phyloP scores from a whole-genome alignment of 1,140 invertebrate genomes.

The Diachasma alloeum region DNA sequence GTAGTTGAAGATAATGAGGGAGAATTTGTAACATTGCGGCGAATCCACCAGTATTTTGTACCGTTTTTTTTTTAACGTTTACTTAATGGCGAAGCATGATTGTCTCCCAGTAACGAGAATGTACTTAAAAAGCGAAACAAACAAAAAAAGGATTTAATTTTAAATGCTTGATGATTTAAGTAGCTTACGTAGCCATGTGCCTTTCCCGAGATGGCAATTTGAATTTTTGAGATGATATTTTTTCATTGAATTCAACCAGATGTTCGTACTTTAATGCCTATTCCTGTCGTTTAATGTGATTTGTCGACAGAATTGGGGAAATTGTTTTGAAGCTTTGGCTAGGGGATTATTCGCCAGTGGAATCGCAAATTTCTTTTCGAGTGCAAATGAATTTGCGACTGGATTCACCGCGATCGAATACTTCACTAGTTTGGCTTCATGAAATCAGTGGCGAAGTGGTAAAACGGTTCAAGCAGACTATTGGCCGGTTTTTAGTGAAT shows the following conservation, averaged over 20 bases:
- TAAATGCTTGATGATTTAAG: neutral
- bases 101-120: slow-evolving; percentile 54
- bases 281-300: neutral
- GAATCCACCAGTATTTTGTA: slow-evolving; percentile 59
- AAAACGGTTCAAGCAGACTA: no score
- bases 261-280: neutral
- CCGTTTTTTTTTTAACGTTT: slow-evolving; percentile 46
- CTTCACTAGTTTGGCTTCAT: no score
- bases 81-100: slow-evolving; percentile 55
- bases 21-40: slow-evolving; percentile 38
- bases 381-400: no score
- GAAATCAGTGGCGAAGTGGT: no score
- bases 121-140: slow-evolving; percentile 54
- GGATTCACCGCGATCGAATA: no score
- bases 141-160: slow-evolving; percentile 12
- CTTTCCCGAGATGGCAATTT: slow-evolving; percentile 2
- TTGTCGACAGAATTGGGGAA: neutral
- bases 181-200: slow-evolving; percentile 10
- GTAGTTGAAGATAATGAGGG: slow-evolving; percentile 20
- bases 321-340: neutral
- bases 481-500: no score
- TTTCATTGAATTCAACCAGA: neutral
- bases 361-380: no score
- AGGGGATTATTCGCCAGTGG: no score
- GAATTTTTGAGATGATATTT: neutral